Conservation (phyloP, 1,140 invertebrate genomes). For the Diorhabda carinulata region DNA sequence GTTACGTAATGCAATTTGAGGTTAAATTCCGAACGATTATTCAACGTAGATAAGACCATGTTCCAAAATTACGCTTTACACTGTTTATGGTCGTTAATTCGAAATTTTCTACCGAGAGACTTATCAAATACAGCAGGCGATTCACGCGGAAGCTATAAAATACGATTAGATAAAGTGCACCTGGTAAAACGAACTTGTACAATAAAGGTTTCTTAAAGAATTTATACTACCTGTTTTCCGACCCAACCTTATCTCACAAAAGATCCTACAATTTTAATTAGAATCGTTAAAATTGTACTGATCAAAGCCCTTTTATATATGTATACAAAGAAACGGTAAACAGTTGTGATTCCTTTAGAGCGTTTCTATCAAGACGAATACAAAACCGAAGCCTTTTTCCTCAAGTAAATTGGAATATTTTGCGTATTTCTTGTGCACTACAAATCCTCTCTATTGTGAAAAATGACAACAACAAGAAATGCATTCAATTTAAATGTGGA, state of each 20-base stretch:
- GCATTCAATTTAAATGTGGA: too few species aligned
- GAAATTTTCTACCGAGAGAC: not conserved
- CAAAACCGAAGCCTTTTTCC: not conserved
- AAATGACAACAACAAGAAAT: too few species aligned
- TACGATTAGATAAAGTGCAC: not conserved
- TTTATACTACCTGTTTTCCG: not conserved
- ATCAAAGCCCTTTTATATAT: not conserved
- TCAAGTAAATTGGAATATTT: not conserved
- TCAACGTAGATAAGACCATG: too few species aligned
- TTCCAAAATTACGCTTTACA: too few species aligned
- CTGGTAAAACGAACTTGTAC: not conserved
- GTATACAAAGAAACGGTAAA: not conserved
- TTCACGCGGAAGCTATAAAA: not conserved
- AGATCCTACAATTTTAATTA: slow-evolving; percentile 3
- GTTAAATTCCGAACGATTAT: too few species aligned
- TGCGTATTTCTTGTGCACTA: too few species aligned
- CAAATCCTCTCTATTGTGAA: too few species aligned
- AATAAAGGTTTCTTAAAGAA: not conserved
- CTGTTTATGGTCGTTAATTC: not conserved
- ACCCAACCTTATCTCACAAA: not conserved
- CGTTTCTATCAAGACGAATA: not conserved
- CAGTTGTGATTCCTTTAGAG: slow-evolving; percentile 1
- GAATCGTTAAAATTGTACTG: not conserved
- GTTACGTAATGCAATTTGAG: too few species aligned
- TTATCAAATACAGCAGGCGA: not conserved